Conservation (phyloP, 1,140 invertebrate genomes). For the Bombyx mori region DNA sequence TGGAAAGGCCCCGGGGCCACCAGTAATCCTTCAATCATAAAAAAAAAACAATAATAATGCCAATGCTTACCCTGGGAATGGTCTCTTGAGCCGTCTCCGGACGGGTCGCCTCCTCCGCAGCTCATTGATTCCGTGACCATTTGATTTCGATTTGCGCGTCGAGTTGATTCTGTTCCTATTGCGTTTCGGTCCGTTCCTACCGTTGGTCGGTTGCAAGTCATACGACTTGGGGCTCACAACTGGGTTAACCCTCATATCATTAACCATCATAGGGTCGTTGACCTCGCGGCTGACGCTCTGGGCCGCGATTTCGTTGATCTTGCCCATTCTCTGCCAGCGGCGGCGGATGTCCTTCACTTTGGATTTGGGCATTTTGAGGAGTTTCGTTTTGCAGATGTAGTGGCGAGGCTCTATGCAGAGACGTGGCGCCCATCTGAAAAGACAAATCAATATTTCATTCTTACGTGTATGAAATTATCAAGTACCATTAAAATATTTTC, state of each 20-base stretch:
- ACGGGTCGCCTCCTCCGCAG: slow-evolving; percentile 35
- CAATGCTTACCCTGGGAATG: slow-evolving; percentile 50
- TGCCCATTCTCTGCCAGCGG: slow-evolving; percentile 58
- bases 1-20: no score
- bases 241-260: slow-evolving; percentile 52
- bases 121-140: slow-evolving; percentile 35
- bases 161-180: slow-evolving; percentile 23
- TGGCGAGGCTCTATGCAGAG: slow-evolving; percentile 74
- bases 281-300: slow-evolving; percentile 51
- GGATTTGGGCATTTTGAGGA: slow-evolving; percentile 55
- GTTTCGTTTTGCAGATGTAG: slow-evolving; percentile 77
- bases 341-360: slow-evolving; percentile 50
- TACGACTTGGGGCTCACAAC: slow-evolving; percentile 45
- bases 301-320: slow-evolving; percentile 65
- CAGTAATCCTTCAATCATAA: no score
- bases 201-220: slow-evolving; percentile 40
- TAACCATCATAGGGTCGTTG: slow-evolving; percentile 40
- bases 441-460: no score
- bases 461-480: not conserved
- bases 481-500: not conserved
- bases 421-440: slow-evolving; percentile 73
- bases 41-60: not conserved
- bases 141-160: slow-evolving; percentile 10
- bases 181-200: slow-evolving; percentile 18
- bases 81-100: slow-evolving; percentile 40